Percentiles rank a stretch among this genome's conserved stretches.
These are phyloP conservation scores for Blastomussa wellsi DNA, from an alignment of 92 coral and sea anemone genomes.

Conservation along the genomic window DNA sequence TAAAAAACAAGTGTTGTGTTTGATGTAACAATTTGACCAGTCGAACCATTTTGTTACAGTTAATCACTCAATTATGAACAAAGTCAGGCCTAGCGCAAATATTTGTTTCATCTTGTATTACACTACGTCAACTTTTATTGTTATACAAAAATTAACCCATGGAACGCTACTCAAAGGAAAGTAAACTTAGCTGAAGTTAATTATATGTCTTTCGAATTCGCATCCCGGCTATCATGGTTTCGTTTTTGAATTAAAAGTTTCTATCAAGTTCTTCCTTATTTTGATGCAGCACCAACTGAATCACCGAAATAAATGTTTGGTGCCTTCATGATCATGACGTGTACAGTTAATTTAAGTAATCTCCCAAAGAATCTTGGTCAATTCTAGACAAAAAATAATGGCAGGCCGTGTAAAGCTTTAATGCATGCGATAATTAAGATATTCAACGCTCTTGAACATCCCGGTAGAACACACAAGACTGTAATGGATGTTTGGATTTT, in stretches of 20 bases:
- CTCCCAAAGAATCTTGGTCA: too few species aligned
- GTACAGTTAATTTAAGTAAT: too few species aligned
- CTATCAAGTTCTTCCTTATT: not conserved
- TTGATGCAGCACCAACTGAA: not conserved
- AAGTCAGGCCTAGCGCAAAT: slow-evolving; percentile 5
- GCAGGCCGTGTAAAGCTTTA: too few species aligned
- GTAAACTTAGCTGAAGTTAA: not conserved
- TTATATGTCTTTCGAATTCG: too few species aligned
- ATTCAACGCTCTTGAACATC: too few species aligned
- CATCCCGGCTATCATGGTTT: not conserved
- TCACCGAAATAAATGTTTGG: too few species aligned
- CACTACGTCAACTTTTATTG: not conserved
- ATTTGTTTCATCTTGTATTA: not conserved
- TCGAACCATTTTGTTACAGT: not conserved
- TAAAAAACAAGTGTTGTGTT: not conserved
- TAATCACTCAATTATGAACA: not conserved
- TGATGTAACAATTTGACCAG: not conserved
- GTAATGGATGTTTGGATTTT: too few species aligned
- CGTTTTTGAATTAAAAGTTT: not conserved
- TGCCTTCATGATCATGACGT: too few species aligned
- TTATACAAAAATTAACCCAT: not conserved
- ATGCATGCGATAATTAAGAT: too few species aligned
- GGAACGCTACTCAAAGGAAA: not conserved
- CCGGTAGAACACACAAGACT: too few species aligned
- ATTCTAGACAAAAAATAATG: too few species aligned